Evolutionary conservation across 2,888 invertebrate genomes (phyloP).

Genomic region (Dynastes tityus): DNA sequence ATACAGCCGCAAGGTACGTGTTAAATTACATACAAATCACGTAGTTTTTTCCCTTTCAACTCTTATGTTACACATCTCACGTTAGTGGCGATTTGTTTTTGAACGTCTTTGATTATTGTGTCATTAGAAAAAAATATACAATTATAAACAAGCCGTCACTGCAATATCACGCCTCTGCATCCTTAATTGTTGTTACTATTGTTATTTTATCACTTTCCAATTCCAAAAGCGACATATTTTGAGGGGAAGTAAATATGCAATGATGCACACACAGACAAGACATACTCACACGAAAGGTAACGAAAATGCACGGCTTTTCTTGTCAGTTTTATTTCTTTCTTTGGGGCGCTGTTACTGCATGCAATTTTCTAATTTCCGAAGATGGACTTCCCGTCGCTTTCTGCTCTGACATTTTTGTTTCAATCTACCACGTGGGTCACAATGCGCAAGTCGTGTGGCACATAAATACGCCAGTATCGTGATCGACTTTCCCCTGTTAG

Average conservation of each 20-base stretch:
- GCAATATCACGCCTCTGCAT: too few species aligned
- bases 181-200: too few species aligned
- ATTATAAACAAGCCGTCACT: too few species aligned
- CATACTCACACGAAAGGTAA: constrained; percentile 1
- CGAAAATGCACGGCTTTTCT: constrained; percentile 6
- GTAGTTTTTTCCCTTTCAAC: not conserved
- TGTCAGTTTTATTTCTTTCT: not conserved
- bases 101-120: too few species aligned
- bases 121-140: too few species aligned
- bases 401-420: constrained; percentile 19
- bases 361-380: not conserved
- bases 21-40: not conserved
- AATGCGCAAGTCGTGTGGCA: constrained; percentile 36
- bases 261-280: not conserved
- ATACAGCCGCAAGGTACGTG: constrained; percentile 68
- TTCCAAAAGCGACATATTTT: too few species aligned
- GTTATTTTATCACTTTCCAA: too few species aligned
- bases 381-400: not conserved
- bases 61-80: too few species aligned
- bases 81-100: too few species aligned
- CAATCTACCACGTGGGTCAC: constrained; percentile 28
- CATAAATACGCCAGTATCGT: constrained; percentile 35
- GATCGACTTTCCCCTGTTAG: constrained; percentile 42
- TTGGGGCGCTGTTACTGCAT: not conserved
- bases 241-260: too few species aligned